These are phyloP conservation scores for Nesoenas mayeri DNA, from an alignment of 2,113 vertebrate genomes.

Conservation along the genomic window DNA sequence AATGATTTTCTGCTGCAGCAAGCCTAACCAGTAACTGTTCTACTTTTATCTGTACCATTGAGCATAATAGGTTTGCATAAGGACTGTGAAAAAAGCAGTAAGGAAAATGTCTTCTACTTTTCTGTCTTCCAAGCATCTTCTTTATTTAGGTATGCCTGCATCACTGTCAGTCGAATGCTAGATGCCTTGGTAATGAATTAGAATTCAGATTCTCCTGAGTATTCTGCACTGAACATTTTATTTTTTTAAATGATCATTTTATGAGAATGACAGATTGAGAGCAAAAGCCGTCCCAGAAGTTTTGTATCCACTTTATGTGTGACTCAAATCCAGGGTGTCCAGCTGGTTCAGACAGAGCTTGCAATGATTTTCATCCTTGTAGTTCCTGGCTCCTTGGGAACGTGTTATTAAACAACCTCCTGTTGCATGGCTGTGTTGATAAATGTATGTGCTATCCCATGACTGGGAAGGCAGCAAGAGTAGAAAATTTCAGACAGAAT, in stretches of 20 bases:
- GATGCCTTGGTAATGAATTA: constrained; percentile 12
- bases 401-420: background rate
- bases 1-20: background rate
- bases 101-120: constrained; percentile 5
- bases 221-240: background rate
- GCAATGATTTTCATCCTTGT: background rate
- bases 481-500: background rate
- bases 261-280: constrained; percentile 35
- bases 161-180: background rate
- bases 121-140: background rate
- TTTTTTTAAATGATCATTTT: background rate
- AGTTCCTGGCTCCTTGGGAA: constrained; percentile 13
- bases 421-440: background rate
- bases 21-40: background rate
- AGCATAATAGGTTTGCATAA: background rate
- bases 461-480: background rate
- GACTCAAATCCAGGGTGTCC: constrained; percentile 10
- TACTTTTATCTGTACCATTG: background rate
- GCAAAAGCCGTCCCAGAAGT: constrained; percentile 39
- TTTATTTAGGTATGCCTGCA: background rate
- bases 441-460: background rate
- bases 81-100: background rate
- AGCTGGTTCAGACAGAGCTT: constrained; percentile 6
- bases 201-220: constrained; percentile 20
- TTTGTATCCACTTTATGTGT: background rate